phyloP scores from a whole-genome alignment of 2,113 vertebrate genomes.

The Sigmodon hispidus region DNA sequence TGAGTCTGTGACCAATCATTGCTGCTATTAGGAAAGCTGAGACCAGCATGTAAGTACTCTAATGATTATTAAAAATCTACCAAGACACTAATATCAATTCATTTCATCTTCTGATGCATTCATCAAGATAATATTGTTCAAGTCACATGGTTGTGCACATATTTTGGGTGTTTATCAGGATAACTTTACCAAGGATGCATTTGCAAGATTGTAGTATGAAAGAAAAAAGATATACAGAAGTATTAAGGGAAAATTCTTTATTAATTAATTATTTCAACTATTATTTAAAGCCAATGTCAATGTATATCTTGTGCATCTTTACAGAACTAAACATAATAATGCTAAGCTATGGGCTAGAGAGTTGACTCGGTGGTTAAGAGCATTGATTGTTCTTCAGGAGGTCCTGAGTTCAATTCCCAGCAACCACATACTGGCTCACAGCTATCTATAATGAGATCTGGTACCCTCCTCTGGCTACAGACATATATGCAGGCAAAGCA shows the following conservation, averaged over 20 bases:
- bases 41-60: neutral
- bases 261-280: neutral
- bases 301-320: neutral
- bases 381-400: too few species aligned
- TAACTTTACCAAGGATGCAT: neutral
- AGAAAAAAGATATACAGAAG: slow-evolving; percentile 2
- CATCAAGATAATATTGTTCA: slow-evolving; percentile 46
- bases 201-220: neutral
- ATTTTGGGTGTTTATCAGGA: neutral
- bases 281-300: neutral
- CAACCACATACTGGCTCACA: too few species aligned
- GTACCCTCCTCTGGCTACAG: too few species aligned
- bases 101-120: neutral
- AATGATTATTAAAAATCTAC: neutral
- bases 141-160: neutral
- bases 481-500: too few species aligned
- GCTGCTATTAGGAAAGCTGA: slow-evolving; percentile 8
- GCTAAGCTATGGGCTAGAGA: too few species aligned
- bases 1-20: slow-evolving; percentile 4
- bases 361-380: too few species aligned
- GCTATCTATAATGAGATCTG: too few species aligned
- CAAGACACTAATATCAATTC: slow-evolving; percentile 11
- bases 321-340: neutral
- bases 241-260: neutral
- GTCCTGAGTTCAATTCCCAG: too few species aligned